Conservation (phyloP, 2,113 vertebrate genomes). For the Nycticorax nycticorax region DNA sequence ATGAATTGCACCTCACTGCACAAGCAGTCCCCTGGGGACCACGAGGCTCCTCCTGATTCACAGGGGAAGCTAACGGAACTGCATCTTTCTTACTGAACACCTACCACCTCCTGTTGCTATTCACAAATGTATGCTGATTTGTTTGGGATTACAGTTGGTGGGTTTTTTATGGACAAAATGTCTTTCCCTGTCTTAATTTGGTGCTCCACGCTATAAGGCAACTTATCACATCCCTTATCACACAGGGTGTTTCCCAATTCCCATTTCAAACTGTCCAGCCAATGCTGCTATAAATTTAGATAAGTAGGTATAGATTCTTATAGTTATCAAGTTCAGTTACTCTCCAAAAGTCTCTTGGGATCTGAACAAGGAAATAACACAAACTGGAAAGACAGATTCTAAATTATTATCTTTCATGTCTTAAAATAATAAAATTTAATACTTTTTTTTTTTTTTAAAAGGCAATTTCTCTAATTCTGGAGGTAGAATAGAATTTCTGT, state of each 20-base stretch:
- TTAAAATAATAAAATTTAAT: not conserved
- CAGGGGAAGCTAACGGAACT: not conserved
- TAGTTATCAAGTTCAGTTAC: not conserved
- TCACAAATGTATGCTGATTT: not conserved
- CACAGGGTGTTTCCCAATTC: not conserved
- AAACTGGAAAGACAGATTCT: not conserved
- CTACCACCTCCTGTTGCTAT: not conserved
- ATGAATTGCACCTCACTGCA: not conserved
- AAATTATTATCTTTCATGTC: not conserved
- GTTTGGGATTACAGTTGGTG: not conserved
- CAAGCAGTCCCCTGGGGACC: not conserved
- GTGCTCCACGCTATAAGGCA: not conserved
- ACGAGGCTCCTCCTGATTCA: not conserved
- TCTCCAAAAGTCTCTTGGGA: not conserved
- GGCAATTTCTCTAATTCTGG: not conserved
- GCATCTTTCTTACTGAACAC: not conserved
- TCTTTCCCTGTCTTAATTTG: not conserved
- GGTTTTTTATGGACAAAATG: not conserved
- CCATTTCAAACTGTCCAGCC: not conserved
- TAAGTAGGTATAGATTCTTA: not conserved
- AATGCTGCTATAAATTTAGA: not conserved
- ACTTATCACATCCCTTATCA: not conserved
- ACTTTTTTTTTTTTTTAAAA: not conserved
- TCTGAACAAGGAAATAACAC: not conserved
- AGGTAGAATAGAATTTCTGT: not conserved